Evolutionary conservation across 1,140 invertebrate genomes (phyloP).

Genomic region (Archivesica marissinica): DNA sequence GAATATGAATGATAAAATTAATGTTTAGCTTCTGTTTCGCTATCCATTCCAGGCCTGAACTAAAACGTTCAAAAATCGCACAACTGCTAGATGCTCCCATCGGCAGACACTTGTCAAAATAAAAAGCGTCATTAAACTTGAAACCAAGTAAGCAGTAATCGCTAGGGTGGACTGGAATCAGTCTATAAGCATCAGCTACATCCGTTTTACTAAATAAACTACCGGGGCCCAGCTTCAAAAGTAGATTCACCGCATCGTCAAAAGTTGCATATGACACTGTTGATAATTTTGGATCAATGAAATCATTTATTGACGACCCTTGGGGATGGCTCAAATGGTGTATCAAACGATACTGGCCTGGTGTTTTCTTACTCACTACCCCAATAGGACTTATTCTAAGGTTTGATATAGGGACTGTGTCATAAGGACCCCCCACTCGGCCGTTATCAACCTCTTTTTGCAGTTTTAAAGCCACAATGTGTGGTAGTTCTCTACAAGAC

Average conservation of each 20-base stretch:
- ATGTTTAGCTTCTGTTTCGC: not conserved
- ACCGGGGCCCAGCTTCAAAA: not conserved
- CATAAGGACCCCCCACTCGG: not conserved
- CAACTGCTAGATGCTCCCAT: not conserved
- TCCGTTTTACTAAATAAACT: conserved; percentile 28
- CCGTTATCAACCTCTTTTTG: not conserved
- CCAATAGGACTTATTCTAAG: not conserved
- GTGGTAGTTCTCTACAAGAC: not conserved
- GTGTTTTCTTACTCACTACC: not conserved
- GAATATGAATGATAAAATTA: conserved; percentile 10
- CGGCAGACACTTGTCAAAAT: conserved; percentile 24
- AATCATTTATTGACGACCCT: not conserved
- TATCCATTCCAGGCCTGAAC: conserved; percentile 42
- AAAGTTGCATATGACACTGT: not conserved
- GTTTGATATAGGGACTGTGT: not conserved
- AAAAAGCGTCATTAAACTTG: conserved; percentile 4
- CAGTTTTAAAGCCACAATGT: not conserved
- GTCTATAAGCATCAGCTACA: conserved; percentile 12
- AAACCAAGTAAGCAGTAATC: conserved; percentile 43
- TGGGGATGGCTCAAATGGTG: conserved; percentile 2
- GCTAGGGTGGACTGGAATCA: conserved; percentile 40
- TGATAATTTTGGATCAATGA: not conserved
- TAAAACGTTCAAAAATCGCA: conserved; percentile 61
- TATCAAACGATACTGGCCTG: not conserved
- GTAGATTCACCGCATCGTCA: not conserved